Conservation (phyloP, 2,113 vertebrate species). For the Henicopernis longicauda region DNA sequence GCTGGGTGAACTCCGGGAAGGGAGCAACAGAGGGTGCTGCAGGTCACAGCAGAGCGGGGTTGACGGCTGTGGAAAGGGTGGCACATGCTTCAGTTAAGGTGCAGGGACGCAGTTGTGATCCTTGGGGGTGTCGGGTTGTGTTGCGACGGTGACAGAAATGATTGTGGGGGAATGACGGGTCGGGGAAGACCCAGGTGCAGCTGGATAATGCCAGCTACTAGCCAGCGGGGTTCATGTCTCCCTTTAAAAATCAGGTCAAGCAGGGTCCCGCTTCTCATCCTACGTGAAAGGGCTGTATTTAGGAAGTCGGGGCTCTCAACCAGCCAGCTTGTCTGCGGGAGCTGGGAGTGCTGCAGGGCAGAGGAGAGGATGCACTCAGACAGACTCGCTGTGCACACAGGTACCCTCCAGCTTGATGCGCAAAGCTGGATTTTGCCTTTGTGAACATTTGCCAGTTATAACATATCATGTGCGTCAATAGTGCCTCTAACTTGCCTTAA, state of each 20-base stretch:
- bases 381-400: background rate
- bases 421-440: background rate
- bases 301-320: background rate
- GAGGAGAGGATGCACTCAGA: background rate
- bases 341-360: background rate
- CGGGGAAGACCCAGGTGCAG: background rate
- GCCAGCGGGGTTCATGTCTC: background rate
- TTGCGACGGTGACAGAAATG: background rate
- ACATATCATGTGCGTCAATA: background rate
- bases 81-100: background rate
- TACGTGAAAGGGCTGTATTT: background rate
- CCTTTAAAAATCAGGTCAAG: background rate
- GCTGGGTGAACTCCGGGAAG: background rate
- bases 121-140: background rate
- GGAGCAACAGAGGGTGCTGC: background rate
- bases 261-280: background rate
- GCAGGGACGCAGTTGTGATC: background rate
- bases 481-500: slow-evolving; percentile 23
- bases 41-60: background rate
- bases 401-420: background rate
- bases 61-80: background rate
- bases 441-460: background rate
- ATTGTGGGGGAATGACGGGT: background rate
- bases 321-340: background rate
- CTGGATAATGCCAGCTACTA: background rate